phyloP scores from a whole-genome alignment of 2,797 vertebrate genomes.

The Pseudotriccus pelzelni region DNA sequence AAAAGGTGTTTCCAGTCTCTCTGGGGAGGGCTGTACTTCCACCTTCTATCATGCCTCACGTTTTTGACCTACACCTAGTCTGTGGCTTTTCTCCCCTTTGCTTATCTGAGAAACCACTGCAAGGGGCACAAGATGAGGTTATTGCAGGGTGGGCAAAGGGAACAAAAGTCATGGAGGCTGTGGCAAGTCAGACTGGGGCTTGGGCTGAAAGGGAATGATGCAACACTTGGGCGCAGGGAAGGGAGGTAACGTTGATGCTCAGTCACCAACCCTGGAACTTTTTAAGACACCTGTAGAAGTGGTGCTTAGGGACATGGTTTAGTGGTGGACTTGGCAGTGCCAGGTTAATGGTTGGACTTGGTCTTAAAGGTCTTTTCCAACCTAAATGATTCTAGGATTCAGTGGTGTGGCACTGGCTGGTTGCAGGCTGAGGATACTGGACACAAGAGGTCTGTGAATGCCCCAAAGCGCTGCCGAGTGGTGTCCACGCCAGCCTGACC shows the following conservation, averaged over 20 bases:
- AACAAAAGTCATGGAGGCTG: neutral
- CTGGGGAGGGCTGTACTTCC: neutral
- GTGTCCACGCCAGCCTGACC: neutral
- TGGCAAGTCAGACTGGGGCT: neutral
- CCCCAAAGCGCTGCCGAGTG: neutral
- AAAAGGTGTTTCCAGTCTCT: neutral
- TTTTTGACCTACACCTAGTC: neutral
- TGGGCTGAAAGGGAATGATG: neutral
- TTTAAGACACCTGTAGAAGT: neutral
- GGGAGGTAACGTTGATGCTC: accelerated
- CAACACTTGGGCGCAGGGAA: neutral
- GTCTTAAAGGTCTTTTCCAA: neutral
- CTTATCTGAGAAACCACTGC: neutral
- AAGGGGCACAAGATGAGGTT: neutral
- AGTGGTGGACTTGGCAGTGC: neutral
- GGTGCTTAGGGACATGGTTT: neutral
- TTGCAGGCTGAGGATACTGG: neutral
- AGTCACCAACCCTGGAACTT: neutral
- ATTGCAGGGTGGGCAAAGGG: neutral
- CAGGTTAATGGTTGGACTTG: neutral
- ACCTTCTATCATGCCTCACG: neutral
- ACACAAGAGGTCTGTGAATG: neutral
- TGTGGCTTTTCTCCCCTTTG: accelerated
- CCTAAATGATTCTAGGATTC: neutral
- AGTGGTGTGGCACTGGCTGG: neutral